Evolutionary conservation across 2,797 vertebrate genomes (phyloP), one percentile per base, ranked within the genome.

Genomic region (Pipistrellus pygmaeus): DNA sequence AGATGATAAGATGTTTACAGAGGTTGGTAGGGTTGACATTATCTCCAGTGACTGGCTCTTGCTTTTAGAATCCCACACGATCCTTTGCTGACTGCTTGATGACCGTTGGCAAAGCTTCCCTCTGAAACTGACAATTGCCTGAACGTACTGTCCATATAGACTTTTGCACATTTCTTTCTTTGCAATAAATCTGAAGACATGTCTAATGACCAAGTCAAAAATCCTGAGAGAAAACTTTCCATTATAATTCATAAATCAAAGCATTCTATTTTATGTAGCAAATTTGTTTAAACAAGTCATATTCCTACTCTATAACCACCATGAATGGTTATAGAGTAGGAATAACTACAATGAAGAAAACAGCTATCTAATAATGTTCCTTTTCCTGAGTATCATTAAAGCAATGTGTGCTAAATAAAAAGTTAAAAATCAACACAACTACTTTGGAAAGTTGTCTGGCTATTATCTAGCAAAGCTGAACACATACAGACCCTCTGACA

Each of bases 211-310:
- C 69, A 77, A 84, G 13, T 78, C 27, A 35, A 69, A 10, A 90
- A 30, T 86, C 64, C 75, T 46, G 21, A 88, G 38, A 83, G 57
- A 93, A 88, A 38, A 12, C 10, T 75, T 76, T 51, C 51, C 12
- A 90, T 87, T 85, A 46, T 78, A 85, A 89, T 81, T 94, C 20
- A 77, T 94, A 55, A 53, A 71, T 89, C 46, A 68, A 85, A 91
- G n/a, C 68, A 72, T 92, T 92, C 77, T 68, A 66, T 55, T 96
- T 91, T 68, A 81, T 64, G n/a, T 66, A 62, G 53, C 32, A 90
- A 85, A 72, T 87, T 82, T 30, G 77, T 60, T 82, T 72, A 85
- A 90, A 85, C 53, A 76, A 78, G 60, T 94, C 77, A 20, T 18
- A 64, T 62, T 27, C 32, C 46, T 90, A 44, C 46, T 90, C 51